phyloP scores from a whole-genome alignment of 2,888 invertebrate species.

The Ceriagrion tenellum region DNA sequence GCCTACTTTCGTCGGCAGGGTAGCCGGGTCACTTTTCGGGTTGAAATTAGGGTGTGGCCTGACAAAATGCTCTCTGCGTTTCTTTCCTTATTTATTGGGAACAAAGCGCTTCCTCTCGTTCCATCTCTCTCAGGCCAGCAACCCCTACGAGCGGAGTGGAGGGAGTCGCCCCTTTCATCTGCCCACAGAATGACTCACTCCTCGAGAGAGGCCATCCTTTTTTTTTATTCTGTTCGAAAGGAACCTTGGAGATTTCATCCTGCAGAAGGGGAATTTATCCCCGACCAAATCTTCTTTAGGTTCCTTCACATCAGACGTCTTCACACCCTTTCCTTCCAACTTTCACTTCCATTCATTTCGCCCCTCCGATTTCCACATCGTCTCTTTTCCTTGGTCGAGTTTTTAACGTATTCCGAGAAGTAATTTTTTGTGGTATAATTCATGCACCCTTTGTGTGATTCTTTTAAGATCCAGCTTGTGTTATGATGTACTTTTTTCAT shows the following conservation, averaged over 20 bases:
- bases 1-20: not conserved
- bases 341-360: not conserved
- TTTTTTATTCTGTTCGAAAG: not conserved
- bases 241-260: not conserved
- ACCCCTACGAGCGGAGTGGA: not conserved
- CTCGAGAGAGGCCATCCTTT: not conserved
- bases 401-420: not conserved
- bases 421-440: not conserved
- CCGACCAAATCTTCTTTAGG: not conserved
- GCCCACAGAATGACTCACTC: not conserved
- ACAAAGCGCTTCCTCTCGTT: not conserved
- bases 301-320: not conserved
- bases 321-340: not conserved
- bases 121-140: not conserved
- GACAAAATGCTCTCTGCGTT: not conserved
- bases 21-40: not conserved
- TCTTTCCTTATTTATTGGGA: not conserved
- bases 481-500: not conserved
- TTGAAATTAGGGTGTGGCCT: conserved; percentile 7
- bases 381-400: not conserved
- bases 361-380: not conserved
- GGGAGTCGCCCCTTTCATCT: not conserved
- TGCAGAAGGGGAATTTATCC: not conserved
- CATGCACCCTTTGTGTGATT: not conserved
- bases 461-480: not conserved